Conservation (phyloP, 2,113 vertebrate species). For the Ondatra zibethicus region DNA sequence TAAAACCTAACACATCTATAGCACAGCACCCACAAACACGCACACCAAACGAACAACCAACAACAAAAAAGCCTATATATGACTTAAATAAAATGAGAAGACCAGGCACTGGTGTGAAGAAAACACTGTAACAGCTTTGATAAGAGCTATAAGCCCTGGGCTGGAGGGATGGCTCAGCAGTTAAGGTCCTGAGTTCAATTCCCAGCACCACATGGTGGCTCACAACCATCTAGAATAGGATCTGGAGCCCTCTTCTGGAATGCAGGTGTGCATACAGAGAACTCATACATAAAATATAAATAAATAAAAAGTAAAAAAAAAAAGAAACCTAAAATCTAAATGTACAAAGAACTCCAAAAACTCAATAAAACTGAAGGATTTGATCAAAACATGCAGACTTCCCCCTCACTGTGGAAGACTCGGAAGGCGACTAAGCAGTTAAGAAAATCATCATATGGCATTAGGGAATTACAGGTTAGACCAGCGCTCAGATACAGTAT, state of each 20-base stretch:
- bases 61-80: not conserved
- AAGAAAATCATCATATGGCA: not conserved
- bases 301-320: not conserved
- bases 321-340: not conserved
- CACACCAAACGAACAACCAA: not conserved
- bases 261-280: not conserved
- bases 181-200: not conserved
- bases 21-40: not conserved
- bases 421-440: not conserved
- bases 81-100: conserved; percentile 12
- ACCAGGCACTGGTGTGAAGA: not conserved
- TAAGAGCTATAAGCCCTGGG: not conserved
- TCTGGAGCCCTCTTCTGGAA: not conserved
- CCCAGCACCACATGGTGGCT: not conserved
- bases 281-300: not conserved
- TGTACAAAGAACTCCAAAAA: conserved; percentile 29
- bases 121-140: not conserved
- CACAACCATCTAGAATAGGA: not conserved
- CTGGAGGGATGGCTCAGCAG: not conserved
- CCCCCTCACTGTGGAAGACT: not conserved
- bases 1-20: not conserved
- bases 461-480: conserved; percentile 12
- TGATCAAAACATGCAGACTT: conserved; percentile 5
- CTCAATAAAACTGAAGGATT: not conserved
- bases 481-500: not conserved